Evolutionary conservation across 2,888 invertebrate species (phyloP).

Genomic region (Chrysolina haemoptera): DNA sequence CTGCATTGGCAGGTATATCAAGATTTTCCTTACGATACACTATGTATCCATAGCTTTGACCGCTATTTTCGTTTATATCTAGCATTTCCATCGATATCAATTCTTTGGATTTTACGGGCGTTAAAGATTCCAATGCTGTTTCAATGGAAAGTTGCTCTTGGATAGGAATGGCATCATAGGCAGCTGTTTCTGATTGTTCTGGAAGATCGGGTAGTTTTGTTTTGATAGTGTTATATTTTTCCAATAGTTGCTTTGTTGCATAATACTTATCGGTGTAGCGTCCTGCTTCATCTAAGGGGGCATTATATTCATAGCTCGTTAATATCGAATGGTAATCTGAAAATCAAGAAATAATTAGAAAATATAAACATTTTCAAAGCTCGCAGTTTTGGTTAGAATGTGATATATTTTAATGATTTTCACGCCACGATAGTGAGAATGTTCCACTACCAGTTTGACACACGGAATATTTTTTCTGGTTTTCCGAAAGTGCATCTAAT

Average conservation of each 20-base stretch:
- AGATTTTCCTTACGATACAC: conserved; percentile 70
- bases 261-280: conserved; percentile 85
- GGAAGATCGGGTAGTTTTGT: conserved; percentile 64
- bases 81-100: conserved; percentile 66
- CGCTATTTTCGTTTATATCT: conserved; percentile 69
- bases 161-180: conserved; percentile 62
- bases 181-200: conserved; percentile 57
- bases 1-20: conserved; percentile 58
- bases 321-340: conserved; percentile 62
- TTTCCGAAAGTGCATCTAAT: too few species aligned
- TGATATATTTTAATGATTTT: too few species aligned
- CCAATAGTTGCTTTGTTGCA: conserved; percentile 74
- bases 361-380: not conserved
- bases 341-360: conserved; percentile 26
- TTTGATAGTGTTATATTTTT: conserved; percentile 62
- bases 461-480: too few species aligned
- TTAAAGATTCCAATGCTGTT: conserved; percentile 54
- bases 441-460: too few species aligned
- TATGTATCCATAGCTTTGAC: conserved; percentile 74
- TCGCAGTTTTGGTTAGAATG: too few species aligned
- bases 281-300: conserved; percentile 90
- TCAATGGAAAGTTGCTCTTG: conserved; percentile 52
- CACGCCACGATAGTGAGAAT: too few species aligned
- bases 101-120: conserved; percentile 47
- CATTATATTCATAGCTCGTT: conserved; percentile 79